Base-by-base conservation (phyloP, 2,113 vertebrate species). In the Pollimyrus isidori region DNA sequence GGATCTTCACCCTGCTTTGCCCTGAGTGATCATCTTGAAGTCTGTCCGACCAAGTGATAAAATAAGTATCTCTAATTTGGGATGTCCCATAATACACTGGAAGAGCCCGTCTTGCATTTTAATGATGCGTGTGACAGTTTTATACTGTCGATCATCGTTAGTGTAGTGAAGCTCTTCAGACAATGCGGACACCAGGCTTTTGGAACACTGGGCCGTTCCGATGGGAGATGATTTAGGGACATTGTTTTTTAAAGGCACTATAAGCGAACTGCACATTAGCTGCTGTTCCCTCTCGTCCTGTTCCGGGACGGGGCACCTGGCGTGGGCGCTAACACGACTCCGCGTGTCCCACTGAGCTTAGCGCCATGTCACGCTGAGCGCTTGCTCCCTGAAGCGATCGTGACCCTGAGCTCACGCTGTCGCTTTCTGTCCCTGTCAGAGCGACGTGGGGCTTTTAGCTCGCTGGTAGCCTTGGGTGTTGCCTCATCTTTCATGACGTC, bases 61-160 rank as follows among this genome's bases (percentile, higher is more conserved):
- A 87, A 87, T 53, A 87, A 30, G 48, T 9, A 53, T 87, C 50
- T 56, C 84, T 52, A 48, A 86, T 46, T 87, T 86, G 23, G n/a
- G n/a, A 52, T 53, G 30, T 53, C 26, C 50, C 26, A 7, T 53
- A 35, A 84, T 35, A 35, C 35, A 35, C 35, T 35, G n/a, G n/a
- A n/a, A n/a, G n/a, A n/a, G n/a, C n/a, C n/a, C n/a, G n/a, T n/a
- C n/a, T 23, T 39, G 19, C 39, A 46, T 84, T 84, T 84, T 48
- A 84, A 84, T 48, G 39, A 84, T 26, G 82, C 21, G 19, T 84
- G 45, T 48, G 39, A 84, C 82, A n/a, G 82, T 84, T 84, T 84
- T 23, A 84, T 46, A 11, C 21, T 84, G 45, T 48, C 35, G n/a
- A 69, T 69, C n/a, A 30, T 30, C 26, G 26, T 30, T 69, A 69